Evolutionary conservation across 2,797 vertebrate genomes (phyloP), one percentile per base, ranked within the genome.

Genomic region (Meriones psammophilus): DNA sequence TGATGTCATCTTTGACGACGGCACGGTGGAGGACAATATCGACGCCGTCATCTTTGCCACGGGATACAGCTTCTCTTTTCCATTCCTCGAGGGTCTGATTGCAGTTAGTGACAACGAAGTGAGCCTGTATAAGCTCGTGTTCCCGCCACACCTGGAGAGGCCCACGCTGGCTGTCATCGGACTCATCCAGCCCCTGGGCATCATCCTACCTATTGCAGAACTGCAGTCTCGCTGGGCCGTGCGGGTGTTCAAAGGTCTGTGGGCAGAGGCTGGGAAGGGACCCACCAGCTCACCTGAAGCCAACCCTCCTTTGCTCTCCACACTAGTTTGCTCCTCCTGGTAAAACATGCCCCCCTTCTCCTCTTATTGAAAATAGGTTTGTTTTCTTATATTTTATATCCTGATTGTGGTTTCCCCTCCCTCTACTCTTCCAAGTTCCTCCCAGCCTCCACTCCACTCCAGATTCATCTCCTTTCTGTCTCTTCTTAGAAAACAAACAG

Each of bases 221-320:
- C 98, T 99, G 69, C 99, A 99, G 95, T 98, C 98, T 2, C 98
- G 98, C 87, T 99, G 99, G 98, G 99, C 98, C 84, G 98, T 98
- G 0, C 97, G 92, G 0, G 96, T 99, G n/a, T 99, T 99, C 95
- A 99, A 99, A 98, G 99, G 99, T 99, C 95, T 71, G 36, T 84
- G 1, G 0, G 22, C 18, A 5, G 69, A 89, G 33, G 20, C 5
- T 28, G 17, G 2, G 20, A 36, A 12, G 30, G 50, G 68, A 12
- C 5, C 42, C 8, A 24, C 2, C 8, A n/a, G 39, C 0, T 86
- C 33, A 26, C 33, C 66, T 13, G n/a, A 36, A 54, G 30, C 42
- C 36, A 56, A 3, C 36, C 17, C 33, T n/a, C 30, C 3, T 68
- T 42, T 42, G 83, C 17, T 76, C 58, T 20, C 26, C 30, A 46